Conservation (phyloP, 1,140 invertebrate species). For the Leptopilina boulardi region DNA sequence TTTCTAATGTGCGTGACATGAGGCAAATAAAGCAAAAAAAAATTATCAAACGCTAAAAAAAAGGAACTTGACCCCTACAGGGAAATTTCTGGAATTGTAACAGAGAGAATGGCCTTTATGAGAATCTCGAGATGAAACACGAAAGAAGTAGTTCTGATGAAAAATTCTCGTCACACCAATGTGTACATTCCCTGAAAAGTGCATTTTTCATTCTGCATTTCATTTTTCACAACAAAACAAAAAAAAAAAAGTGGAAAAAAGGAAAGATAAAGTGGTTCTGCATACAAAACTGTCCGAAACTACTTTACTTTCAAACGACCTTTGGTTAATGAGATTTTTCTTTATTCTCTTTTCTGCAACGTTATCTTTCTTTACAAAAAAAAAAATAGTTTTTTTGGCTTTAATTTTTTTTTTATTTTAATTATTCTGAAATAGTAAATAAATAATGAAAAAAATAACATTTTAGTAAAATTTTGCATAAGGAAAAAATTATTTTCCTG, state of each 20-base stretch:
- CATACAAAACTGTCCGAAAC: neutral
- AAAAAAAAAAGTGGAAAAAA: neutral
- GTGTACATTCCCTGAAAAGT: conserved; percentile 3
- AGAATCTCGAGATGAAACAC: neutral
- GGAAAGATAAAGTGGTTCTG: neutral
- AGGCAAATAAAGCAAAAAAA: too few relatives aligned
- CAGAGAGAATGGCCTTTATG: neutral
- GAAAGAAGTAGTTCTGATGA: neutral
- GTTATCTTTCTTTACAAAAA: too few relatives aligned
- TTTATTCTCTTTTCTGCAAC: too few relatives aligned
- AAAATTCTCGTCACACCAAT: neutral
- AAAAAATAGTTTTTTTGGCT: too few relatives aligned
- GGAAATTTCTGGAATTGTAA: too few relatives aligned
- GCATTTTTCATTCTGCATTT: neutral
- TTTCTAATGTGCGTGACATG: too few relatives aligned
- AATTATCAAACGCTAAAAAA: neutral
- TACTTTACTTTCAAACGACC: neutral
- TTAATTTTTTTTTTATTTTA: too few relatives aligned
- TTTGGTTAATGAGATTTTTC: too few relatives aligned
- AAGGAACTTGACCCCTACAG: neutral
- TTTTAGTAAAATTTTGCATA: too few relatives aligned
- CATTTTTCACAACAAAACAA: neutral
- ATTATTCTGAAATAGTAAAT: too few relatives aligned
- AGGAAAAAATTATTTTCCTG: too few relatives aligned
- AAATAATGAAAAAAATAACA: too few relatives aligned